phyloP scores from a whole-genome alignment of 2,888 invertebrate species.

The Nomada flava region DNA sequence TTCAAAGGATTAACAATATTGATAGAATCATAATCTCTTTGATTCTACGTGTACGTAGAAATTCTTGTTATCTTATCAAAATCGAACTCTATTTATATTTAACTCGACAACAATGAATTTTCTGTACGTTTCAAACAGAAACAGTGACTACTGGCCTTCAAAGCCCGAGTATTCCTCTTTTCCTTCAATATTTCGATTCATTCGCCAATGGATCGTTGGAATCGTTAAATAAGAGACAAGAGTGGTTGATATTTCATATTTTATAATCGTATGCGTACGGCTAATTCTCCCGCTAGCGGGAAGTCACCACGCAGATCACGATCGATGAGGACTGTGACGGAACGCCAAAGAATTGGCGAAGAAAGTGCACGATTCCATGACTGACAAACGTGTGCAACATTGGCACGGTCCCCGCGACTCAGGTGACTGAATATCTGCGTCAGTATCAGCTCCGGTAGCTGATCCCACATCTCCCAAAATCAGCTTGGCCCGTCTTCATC shows the following conservation, averaged over 20 bases:
- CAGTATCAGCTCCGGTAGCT: slow-evolving; percentile 83
- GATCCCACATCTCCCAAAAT: slow-evolving; percentile 81
- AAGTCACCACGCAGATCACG: slow-evolving; percentile 78
- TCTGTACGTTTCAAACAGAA: neutral
- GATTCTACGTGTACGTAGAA: neutral
- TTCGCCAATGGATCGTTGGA: neutral
- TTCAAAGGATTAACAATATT: too few relatives aligned
- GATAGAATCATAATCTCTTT: too few relatives aligned
- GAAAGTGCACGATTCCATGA: slow-evolving; percentile 79
- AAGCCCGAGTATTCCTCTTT: neutral
- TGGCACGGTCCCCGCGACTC: slow-evolving; percentile 77
- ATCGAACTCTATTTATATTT: neutral
- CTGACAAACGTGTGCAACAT: slow-evolving; percentile 77
- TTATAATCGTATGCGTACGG: slow-evolving; percentile 67
- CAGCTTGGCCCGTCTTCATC: slow-evolving; percentile 76
- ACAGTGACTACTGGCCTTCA: neutral
- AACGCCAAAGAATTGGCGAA: slow-evolving; percentile 81
- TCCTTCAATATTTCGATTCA: neutral
- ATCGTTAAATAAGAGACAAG: neutral
- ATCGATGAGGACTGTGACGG: slow-evolving; percentile 79
- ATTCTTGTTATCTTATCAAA: neutral
- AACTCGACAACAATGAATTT: slow-evolving; percentile 6
- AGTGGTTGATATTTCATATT: neutral
- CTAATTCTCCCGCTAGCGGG: slow-evolving; percentile 76
- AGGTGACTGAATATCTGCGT: slow-evolving; percentile 80